These are phyloP conservation scores for Spongia lamella DNA, from an alignment of 37 sponge, comb jelly and placozoan species.

Conservation along the genomic window DNA sequence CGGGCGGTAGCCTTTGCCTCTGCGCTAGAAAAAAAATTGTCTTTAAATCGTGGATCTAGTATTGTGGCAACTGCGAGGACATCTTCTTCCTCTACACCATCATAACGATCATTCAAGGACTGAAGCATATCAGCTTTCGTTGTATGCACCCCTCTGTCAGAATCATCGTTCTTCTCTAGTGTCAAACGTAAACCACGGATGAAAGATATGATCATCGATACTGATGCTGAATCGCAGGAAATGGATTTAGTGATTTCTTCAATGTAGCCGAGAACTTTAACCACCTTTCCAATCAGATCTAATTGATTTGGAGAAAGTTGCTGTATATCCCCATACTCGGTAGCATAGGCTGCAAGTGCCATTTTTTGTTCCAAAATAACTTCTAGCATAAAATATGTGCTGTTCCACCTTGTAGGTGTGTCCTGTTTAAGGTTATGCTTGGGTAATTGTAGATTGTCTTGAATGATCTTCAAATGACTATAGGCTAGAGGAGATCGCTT, in stretches of 20 bases:
- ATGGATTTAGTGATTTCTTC: constrained; percentile 19
- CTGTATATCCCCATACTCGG: constrained; percentile 1
- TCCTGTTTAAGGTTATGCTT: constrained; percentile 26
- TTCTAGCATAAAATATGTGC: constrained; percentile 12
- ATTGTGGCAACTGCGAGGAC: not conserved
- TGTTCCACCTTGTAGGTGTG: constrained; percentile 11
- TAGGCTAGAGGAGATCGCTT: constrained; percentile 16
- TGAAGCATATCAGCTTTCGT: constrained; percentile 10
- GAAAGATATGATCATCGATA: constrained; percentile 5
- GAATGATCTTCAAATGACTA: constrained; percentile 15
- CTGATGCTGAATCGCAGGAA: constrained; percentile 7
- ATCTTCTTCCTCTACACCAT: constrained; percentile 1
- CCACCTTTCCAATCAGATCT: not conserved
- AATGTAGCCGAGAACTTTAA: constrained; percentile 1
- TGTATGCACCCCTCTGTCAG: constrained; percentile 3
- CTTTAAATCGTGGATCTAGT: constrained; percentile 8
- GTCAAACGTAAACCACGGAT: constrained; percentile 7
- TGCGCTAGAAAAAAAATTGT: constrained; percentile 6
- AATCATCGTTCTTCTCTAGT: not conserved
- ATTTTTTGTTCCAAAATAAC: constrained; percentile 18
- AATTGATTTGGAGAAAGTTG: constrained; percentile 21
- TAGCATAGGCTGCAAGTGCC: constrained; percentile 27
- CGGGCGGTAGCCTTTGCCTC: no score
- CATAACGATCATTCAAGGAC: constrained; percentile 9
- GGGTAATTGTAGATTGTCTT: constrained; percentile 6